phyloP scores from a whole-genome alignment of 2,888 invertebrate genomes.

The Allacma fusca region DNA sequence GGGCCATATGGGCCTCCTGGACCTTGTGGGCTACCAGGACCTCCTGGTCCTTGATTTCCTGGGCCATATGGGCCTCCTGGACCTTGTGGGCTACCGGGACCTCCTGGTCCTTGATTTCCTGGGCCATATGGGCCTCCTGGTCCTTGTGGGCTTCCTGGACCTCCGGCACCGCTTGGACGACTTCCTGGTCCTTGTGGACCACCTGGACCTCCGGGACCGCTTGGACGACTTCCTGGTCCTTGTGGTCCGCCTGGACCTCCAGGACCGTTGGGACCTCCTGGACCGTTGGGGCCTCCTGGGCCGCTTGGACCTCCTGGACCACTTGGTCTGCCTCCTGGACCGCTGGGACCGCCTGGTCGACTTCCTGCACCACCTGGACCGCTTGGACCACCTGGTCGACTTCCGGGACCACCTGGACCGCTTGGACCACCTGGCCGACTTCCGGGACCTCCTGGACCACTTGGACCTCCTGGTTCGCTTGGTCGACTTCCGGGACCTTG shows the following conservation, averaged over 20 bases:
- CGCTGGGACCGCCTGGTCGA: neutral
- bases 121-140: constrained; percentile 20
- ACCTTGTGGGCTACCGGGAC: neutral
- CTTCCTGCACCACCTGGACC: no score
- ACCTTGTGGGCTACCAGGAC: constrained; percentile 8
- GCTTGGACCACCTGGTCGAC: no score
- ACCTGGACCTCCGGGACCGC: constrained; percentile 17
- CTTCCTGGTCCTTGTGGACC: constrained; percentile 20
- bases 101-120: constrained; percentile 26
- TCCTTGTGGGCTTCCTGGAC: constrained; percentile 28
- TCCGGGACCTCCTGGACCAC: constrained; percentile 17
- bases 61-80: neutral
- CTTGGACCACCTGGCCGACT: constrained; percentile 15
- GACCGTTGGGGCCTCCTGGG: neutral
- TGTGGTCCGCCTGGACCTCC: neutral
- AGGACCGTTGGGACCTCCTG: no score
- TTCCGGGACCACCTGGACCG: no score
- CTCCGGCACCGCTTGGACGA: neutral
- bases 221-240: neutral
- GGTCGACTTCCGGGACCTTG: neutral
- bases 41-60: constrained; percentile 29
- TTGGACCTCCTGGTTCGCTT: constrained; percentile 10
- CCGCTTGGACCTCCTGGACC: neutral
- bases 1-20: constrained; percentile 22
- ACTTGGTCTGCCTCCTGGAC: neutral